phyloP scores from a whole-genome alignment of 1,140 invertebrate species.

The Meloidogyne floridensis region DNA sequence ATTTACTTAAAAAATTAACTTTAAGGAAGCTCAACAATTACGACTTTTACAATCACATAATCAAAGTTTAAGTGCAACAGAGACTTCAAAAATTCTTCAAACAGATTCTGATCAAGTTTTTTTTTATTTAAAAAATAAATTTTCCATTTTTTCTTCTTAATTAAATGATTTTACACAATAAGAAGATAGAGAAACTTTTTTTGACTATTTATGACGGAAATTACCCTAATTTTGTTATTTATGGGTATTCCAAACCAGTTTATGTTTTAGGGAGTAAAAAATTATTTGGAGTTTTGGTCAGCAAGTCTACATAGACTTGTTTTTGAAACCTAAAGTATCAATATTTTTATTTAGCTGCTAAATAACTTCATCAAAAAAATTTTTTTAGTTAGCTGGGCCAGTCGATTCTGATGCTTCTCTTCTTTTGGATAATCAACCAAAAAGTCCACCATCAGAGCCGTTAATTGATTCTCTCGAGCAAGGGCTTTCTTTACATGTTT shows the following conservation, averaged over 20 bases:
- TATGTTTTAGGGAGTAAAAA: too few relatives aligned
- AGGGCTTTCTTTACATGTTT: neutral
- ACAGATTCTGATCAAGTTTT: neutral
- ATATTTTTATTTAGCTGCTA: too few relatives aligned
- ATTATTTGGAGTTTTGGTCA: too few relatives aligned
- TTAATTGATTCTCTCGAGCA: neutral
- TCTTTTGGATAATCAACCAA: neutral
- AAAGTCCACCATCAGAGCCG: neutral
- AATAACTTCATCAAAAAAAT: neutral
- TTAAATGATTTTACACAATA: too few relatives aligned
- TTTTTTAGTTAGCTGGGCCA: neutral
- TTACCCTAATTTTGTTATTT: too few relatives aligned
- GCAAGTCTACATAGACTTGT: too few relatives aligned
- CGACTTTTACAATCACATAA: neutral
- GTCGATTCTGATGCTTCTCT: neutral
- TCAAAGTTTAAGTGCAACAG: neutral
- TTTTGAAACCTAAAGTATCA: too few relatives aligned
- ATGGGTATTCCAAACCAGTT: too few relatives aligned
- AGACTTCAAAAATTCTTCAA: neutral
- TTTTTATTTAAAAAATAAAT: neutral
- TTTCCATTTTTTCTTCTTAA: too few relatives aligned
- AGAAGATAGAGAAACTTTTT: too few relatives aligned
- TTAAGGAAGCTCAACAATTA: conserved; percentile 1
- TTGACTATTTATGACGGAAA: too few relatives aligned
- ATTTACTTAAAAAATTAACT: neutral